phyloP scores from a whole-genome alignment of 35 echinoderm and acorn worm genomes.

The Ptychodera flava region DNA sequence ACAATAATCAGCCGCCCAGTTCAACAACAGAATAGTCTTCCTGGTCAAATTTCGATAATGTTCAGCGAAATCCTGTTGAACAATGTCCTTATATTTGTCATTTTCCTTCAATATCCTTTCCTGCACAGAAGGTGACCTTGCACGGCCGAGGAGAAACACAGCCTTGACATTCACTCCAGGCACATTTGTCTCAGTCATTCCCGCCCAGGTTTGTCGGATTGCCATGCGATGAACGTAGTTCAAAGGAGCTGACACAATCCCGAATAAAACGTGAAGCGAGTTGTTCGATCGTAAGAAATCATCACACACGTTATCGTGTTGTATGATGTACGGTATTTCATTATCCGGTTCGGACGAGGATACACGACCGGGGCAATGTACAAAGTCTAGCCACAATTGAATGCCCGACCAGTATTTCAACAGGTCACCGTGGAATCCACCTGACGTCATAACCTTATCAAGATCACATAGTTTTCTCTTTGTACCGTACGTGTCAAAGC shows the following conservation, averaged over 20 bases:
- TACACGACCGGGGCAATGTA: not conserved
- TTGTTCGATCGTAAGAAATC: not conserved
- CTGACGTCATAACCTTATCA: not conserved
- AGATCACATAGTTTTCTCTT: not conserved
- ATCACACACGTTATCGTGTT: not conserved
- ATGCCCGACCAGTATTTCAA: not conserved
- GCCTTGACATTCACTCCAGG: not conserved
- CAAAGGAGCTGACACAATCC: not conserved
- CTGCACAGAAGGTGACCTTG: not conserved
- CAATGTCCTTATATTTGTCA: constrained; percentile 2
- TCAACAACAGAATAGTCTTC: constrained; percentile 27
- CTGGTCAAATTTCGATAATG: constrained; percentile 28
- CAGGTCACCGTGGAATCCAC: not conserved
- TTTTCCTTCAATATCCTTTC: not conserved
- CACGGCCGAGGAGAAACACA: not conserved
- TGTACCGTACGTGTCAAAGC: not conserved
- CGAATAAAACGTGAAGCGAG: not conserved
- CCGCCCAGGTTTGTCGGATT: not conserved
- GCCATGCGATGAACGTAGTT: not conserved
- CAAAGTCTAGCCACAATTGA: not conserved
- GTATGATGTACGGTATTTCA: not conserved
- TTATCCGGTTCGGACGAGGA: not conserved
- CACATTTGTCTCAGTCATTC: not conserved
- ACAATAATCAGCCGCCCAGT: constrained; percentile 20
- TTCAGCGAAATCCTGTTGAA: constrained; percentile 32